phyloP scores from a whole-genome alignment of 1,140 invertebrate species.

The Pteromalus puparum region DNA sequence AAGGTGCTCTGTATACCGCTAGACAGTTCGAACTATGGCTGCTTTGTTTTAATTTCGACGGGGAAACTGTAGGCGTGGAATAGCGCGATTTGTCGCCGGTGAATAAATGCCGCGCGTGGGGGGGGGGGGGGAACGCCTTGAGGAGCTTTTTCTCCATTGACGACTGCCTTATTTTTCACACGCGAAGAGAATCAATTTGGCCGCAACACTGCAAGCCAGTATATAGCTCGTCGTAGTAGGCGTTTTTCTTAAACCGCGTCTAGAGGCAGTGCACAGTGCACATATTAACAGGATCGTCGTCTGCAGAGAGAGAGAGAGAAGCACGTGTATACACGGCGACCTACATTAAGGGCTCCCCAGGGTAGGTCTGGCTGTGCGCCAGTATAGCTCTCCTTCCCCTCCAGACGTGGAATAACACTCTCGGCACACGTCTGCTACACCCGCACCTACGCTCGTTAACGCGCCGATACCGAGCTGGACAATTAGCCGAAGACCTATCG shows the following conservation, averaged over 20 bases:
- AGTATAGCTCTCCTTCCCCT: neutral
- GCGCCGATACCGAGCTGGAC: neutral
- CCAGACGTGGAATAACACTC: constrained; percentile 3
- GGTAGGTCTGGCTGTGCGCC: neutral
- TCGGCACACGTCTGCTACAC: neutral
- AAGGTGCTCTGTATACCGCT: neutral
- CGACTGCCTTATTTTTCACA: too few species aligned
- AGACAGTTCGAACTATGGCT: neutral
- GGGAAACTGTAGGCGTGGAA: neutral
- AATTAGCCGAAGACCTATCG: constrained; percentile 13
- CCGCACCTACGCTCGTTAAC: constrained; percentile 7
- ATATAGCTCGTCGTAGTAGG: too few species aligned
- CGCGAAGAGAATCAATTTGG: too few species aligned
- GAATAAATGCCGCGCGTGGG: neutral
- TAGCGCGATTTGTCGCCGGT: neutral
- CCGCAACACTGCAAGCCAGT: too few species aligned
- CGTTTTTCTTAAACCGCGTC: neutral
- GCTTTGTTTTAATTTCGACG: constrained; percentile 10
- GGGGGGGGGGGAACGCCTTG: too few species aligned
- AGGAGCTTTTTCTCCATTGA: too few species aligned
- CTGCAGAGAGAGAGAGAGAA: neutral
- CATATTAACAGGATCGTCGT: constrained; percentile 1
- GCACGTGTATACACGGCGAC: neutral
- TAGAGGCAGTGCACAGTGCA: neutral
- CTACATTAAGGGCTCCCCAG: constrained; percentile 1